Percentiles rank a stretch among this genome's conserved stretches.
Conservation (phyloP, 2,113 vertebrate genomes). For the Puntigrus tetrazona region DNA sequence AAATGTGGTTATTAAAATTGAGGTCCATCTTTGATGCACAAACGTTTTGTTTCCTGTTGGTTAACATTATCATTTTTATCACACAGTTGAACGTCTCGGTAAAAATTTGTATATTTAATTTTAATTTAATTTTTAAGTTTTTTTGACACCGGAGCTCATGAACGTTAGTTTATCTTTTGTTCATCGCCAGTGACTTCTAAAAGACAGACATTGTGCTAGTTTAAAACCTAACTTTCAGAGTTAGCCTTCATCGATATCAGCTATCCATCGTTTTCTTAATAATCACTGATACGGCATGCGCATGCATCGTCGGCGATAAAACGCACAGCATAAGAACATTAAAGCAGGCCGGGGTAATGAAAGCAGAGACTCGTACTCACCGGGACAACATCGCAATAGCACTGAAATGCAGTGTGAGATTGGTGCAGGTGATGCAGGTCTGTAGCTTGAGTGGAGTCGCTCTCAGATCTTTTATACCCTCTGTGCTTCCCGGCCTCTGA, state of each 20-base stretch:
- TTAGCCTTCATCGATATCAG: background rate
- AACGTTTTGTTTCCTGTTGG: background rate
- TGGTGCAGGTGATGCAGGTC: conserved; percentile 44
- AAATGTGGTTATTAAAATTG: background rate
- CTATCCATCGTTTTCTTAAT: background rate
- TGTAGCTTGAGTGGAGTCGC: conserved; percentile 47
- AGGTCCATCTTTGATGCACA: background rate
- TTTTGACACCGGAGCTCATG: background rate
- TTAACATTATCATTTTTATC: background rate
- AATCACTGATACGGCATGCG: background rate
- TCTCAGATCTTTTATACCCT: conserved; percentile 58
- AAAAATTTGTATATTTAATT: background rate
- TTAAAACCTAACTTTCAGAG: background rate
- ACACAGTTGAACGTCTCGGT: background rate
- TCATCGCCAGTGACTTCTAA: background rate
- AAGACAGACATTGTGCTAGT: background rate
- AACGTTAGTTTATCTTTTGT: background rate
- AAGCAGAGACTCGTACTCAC: conserved; percentile 47
- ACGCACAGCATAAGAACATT: background rate
- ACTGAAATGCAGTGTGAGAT: conserved; percentile 33
- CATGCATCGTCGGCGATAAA: background rate
- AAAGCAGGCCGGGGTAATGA: background rate
- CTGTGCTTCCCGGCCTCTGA: background rate
- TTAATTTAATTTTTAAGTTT: background rate
- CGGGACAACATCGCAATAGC: conserved; percentile 52